Base-by-base conservation (phyloP, 2,113 vertebrate genomes). In the Pluvianellus socialis region DNA sequence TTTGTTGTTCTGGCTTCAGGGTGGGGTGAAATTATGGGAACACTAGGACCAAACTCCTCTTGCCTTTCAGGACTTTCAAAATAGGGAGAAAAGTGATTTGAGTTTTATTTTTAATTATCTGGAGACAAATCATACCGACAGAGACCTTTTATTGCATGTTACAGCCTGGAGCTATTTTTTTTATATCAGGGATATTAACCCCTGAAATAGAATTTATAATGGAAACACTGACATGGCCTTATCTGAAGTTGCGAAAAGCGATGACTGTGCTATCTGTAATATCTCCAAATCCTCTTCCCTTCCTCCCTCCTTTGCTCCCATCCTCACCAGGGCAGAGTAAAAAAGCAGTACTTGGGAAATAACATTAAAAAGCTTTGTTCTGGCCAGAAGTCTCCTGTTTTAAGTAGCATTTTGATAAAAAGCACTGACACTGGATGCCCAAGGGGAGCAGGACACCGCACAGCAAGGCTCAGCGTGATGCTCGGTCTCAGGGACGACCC, bases 21-120 rank as follows among this genome's bases (percentile, higher is more conserved):
- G 45, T 30, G 66, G 94, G 55, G 86, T 71, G 82, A 40, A 92
- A 90, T 92, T 58, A 88, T 47, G 63, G 59, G 62, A 95, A 92
- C 42, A 42, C 70, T 73, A 82, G 66, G 62, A 55, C 30, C 3
- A 0, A 86, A 71, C 63, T 74, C 80, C 66, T 82, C 87, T 61
- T 90, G 73, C 84, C 96, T 97, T 82, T 91, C 74, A 80, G 77
- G 93, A 90, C 75, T 75, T 92, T 86, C 85, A 52, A 90, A 95
- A 49, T 95, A 56, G 35, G 62, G 52, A 74, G 80, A 59, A 32
- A 85, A 94, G 79, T 83, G 77, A 95, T 97, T 87, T 96, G 95
- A 87, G 77, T 94, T 97, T 95, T 87, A 94, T 95, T 97, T 97
- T 96, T 96, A 95, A 97, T 97, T 96, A 92, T 96, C 97, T 95